Percentiles rank a stretch among this genome's conserved stretches.
phyloP scores from a whole-genome alignment of 1,140 invertebrate genomes.

The Caenorhabditis latens region DNA sequence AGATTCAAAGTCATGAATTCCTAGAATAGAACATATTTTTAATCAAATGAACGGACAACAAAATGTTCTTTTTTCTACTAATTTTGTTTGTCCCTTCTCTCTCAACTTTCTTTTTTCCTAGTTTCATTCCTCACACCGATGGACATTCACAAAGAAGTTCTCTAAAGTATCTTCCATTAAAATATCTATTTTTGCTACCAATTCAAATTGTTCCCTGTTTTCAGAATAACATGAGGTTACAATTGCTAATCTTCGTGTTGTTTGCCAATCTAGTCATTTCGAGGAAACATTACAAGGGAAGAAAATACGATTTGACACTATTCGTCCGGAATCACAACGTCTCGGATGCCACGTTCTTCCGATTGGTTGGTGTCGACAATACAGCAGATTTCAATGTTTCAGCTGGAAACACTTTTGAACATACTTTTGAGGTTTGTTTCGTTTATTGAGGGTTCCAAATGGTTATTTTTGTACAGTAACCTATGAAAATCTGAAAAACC shows the following conservation, averaged over 20 bases:
- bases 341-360: constrained; percentile 76
- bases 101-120: neutral
- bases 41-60: too few relatives aligned
- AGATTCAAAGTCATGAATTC: too few relatives aligned
- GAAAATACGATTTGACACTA: constrained; percentile 63
- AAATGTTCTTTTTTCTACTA: too few relatives aligned
- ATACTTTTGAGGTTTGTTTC: constrained; percentile 72
- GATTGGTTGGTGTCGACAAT: constrained; percentile 75
- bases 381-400: constrained; percentile 75
- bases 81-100: neutral
- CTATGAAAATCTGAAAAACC: too few relatives aligned
- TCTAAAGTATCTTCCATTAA: too few relatives aligned
- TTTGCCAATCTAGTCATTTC: constrained; percentile 55
- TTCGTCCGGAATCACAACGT: constrained; percentile 73
- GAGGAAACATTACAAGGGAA: constrained; percentile 55
- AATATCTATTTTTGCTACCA: too few relatives aligned
- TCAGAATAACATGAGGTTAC: constrained; percentile 59
- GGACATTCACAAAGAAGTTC: too few relatives aligned
- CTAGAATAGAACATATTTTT: too few relatives aligned
- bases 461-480: neutral
- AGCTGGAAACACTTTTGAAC: constrained; percentile 76
- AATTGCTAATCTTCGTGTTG: constrained; percentile 57
- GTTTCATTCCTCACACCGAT: neutral
- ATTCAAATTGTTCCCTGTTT: neutral
- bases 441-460: neutral